Conservation (phyloP, 2,888 invertebrate genomes). For the Alloscopus bannaensis region DNA sequence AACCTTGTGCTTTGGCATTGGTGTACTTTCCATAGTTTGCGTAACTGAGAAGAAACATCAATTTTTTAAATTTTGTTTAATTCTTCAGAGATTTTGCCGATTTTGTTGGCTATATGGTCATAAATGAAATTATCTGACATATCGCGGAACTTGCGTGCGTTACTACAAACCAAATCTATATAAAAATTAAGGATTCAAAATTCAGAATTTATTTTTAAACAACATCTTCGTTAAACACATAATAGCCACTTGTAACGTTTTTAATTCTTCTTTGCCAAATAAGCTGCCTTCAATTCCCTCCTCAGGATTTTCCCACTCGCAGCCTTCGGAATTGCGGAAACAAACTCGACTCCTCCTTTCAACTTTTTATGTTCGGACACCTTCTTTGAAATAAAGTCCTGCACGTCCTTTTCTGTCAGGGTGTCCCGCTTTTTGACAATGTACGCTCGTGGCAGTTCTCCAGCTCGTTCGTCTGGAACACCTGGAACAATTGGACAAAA, state of each 20-base stretch:
- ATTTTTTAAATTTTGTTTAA: no score
- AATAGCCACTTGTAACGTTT: conserved; percentile 1
- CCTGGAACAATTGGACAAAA: conserved; percentile 76
- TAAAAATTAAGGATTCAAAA: no score
- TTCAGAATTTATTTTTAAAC: no score
- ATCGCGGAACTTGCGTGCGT: no score
- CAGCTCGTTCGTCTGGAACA: conserved; percentile 81
- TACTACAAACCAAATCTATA: no score
- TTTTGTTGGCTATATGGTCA: no score
- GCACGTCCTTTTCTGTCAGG: conserved; percentile 79
- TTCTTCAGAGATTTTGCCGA: no score
- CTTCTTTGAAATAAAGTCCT: conserved; percentile 80
- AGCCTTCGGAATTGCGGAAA: conserved; percentile 84
- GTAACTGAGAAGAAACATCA: no score
- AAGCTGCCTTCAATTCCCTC: conserved; percentile 78
- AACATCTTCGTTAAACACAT: no score
- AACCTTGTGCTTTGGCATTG: no score
- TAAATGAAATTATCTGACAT: no score
- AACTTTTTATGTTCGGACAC: conserved; percentile 87
- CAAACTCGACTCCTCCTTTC: conserved; percentile 83
- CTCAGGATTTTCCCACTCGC: conserved; percentile 86
- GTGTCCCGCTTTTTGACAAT: conserved; percentile 77
- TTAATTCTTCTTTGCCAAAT: conserved; percentile 32
- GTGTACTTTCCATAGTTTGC: no score
- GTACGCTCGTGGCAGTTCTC: conserved; percentile 87